Conservation (phyloP, 2,888 invertebrate genomes). For the Papilio gigon region DNA sequence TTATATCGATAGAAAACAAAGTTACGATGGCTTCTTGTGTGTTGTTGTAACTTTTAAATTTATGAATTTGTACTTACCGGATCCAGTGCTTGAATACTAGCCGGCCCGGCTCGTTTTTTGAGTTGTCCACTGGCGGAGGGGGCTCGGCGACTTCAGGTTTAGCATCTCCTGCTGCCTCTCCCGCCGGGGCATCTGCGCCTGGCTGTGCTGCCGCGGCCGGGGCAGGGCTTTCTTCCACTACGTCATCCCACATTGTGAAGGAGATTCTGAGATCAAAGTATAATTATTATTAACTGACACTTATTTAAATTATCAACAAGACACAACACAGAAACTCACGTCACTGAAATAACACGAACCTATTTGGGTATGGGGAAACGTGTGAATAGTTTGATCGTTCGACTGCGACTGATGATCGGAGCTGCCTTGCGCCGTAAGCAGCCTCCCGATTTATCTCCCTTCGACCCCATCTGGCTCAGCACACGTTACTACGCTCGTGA, state of each 20-base stretch:
- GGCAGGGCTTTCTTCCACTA: constrained; percentile 75
- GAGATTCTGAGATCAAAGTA: constrained; percentile 70
- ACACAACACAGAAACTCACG: constrained; percentile 45
- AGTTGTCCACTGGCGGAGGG: constrained; percentile 68
- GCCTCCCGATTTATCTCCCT: constrained; percentile 79
- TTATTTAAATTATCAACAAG: constrained; percentile 24
- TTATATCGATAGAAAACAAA: neutral
- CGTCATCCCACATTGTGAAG: constrained; percentile 82
- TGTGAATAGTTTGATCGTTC: constrained; percentile 76
- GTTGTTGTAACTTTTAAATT: neutral
- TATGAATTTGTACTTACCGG: constrained; percentile 74
- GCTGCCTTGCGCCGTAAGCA: constrained; percentile 62
- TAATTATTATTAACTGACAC: constrained; percentile 49
- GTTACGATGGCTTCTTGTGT: neutral
- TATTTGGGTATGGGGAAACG: constrained; percentile 71
- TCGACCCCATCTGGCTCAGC: constrained; percentile 77
- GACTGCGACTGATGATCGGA: constrained; percentile 69
- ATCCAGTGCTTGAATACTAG: constrained; percentile 92
- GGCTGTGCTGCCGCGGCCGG: constrained; percentile 56
- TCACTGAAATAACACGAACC: constrained; percentile 61
- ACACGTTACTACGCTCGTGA: constrained; percentile 57
- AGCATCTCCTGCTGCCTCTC: constrained; percentile 63
- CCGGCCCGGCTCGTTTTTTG: constrained; percentile 84
- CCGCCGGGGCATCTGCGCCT: constrained; percentile 52
- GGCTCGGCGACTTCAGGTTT: constrained; percentile 73